Percentiles rank a stretch among this genome's conserved stretches.
These are phyloP conservation scores for Nipponacmea schrenckii DNA, from an alignment of 2,888 invertebrate species.

Conservation along the genomic window DNA sequence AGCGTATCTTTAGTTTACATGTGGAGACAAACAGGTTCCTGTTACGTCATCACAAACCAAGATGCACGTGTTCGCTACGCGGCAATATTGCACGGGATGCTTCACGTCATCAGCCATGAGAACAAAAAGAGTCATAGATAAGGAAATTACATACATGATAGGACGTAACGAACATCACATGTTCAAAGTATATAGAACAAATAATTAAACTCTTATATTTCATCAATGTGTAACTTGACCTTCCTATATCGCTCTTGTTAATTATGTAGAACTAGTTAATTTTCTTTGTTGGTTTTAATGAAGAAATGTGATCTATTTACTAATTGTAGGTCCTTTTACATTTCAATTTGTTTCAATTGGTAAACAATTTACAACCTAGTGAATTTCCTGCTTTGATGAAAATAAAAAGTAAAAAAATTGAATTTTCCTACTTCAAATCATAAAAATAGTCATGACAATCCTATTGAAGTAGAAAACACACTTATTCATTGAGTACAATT, in stretches of 20 bases:
- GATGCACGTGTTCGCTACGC: conserved; percentile 3
- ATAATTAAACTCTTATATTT: conserved; percentile 4
- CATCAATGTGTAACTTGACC: background rate
- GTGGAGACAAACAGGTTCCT: conserved; percentile 4
- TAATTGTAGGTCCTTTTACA: too few species aligned
- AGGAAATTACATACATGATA: conserved; percentile 4
- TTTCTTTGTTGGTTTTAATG: background rate
- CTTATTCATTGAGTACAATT: too few species aligned
- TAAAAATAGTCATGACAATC: too few species aligned
- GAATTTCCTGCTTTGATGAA: too few species aligned
- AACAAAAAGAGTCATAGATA: conserved; percentile 1
- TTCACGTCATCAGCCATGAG: background rate
- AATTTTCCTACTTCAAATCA: too few species aligned
- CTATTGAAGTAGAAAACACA: too few species aligned
- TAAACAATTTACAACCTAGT: too few species aligned
- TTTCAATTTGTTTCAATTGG: too few species aligned
- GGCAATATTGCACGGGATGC: background rate
- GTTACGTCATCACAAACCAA: background rate
- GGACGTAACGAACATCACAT: conserved; percentile 4
- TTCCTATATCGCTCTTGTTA: background rate
- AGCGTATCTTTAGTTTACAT: conserved; percentile 3
- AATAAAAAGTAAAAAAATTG: too few species aligned
- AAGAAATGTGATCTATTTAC: background rate
- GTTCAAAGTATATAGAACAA: background rate
- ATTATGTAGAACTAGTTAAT: background rate